Conservation (phyloP, 2,888 invertebrate genomes). For the Acanthopleura granulata region DNA sequence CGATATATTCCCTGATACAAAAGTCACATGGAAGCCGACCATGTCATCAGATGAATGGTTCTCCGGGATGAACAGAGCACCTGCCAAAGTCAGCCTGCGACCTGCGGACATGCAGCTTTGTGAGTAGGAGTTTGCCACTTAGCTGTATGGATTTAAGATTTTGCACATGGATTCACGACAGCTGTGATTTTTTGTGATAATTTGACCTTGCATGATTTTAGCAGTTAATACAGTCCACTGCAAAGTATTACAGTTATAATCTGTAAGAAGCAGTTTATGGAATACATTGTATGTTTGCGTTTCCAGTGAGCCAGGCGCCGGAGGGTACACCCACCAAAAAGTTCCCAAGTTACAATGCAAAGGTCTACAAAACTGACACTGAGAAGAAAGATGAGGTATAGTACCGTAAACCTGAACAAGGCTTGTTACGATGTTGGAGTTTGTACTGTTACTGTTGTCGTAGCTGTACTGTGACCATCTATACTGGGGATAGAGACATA, state of each 20-base stretch:
- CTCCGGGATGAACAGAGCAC: conserved; percentile 75
- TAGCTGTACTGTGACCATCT: too few relatives aligned
- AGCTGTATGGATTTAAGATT: too few relatives aligned
- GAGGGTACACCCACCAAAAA: conserved; percentile 60
- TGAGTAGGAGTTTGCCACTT: conserved; percentile 33
- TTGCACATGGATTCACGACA: too few relatives aligned
- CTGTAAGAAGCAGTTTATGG: too few relatives aligned
- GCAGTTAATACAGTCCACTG: too few relatives aligned
- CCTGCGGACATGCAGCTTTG: conserved; percentile 86
- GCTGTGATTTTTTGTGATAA: too few relatives aligned
- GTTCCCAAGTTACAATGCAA: conserved; percentile 59
- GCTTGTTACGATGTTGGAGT: too few relatives aligned
- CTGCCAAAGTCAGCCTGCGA: conserved; percentile 80
- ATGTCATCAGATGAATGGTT: conserved; percentile 86
- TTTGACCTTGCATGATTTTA: too few relatives aligned
- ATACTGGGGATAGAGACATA: too few relatives aligned
- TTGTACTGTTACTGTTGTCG: too few relatives aligned
- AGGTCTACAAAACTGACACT: conserved; percentile 63
- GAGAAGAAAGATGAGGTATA: conserved; percentile 66
- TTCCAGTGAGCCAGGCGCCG: conserved; percentile 63
- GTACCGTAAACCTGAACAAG: not conserved
- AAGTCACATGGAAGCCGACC: conserved; percentile 87
- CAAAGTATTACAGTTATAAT: too few relatives aligned
- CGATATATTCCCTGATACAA: conserved; percentile 94
- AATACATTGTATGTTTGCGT: conserved; percentile 8